Percentiles rank a stretch among this genome's conserved stretches.
Evolutionary conservation across 2,888 invertebrate genomes (phyloP).

Genomic region (Clepsis dumicolana): DNA sequence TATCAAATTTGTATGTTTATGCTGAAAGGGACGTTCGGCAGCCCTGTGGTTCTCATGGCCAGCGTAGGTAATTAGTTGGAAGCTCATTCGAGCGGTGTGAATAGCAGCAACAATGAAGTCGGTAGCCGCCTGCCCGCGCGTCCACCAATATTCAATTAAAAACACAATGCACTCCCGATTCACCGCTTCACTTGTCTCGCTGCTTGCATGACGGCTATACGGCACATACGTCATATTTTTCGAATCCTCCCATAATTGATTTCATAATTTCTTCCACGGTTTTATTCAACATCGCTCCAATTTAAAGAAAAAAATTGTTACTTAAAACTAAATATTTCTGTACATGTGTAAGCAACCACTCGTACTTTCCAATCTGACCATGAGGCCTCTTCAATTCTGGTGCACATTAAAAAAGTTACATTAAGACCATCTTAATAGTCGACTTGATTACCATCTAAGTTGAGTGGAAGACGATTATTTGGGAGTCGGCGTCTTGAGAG

Average conservation of each 20-base stretch:
- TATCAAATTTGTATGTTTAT: not conserved
- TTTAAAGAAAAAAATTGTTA: conserved; percentile 5
- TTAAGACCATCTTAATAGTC: conserved; percentile 82
- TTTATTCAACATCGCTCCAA: not conserved
- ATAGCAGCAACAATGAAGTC: conserved; percentile 73
- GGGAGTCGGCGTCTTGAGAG: conserved; percentile 78
- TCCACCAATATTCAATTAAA: conserved; percentile 73
- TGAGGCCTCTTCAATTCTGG: conserved; percentile 70
- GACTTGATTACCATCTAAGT: conserved; percentile 83
- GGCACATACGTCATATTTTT: conserved; percentile 37
- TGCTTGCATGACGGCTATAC: conserved; percentile 22
- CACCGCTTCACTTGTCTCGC: conserved; percentile 36
- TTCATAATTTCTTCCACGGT: conserved; percentile 2
- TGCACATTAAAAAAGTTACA: conserved; percentile 75
- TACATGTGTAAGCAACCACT: conserved; percentile 52
- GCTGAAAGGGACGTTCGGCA: conserved; percentile 48
- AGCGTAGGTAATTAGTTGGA: conserved; percentile 72
- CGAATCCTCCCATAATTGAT: conserved; percentile 33
- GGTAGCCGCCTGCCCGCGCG: conserved; percentile 63
- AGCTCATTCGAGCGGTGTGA: conserved; percentile 74
- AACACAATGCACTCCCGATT: conserved; percentile 60
- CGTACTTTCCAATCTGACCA: conserved; percentile 52
- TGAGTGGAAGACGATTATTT: conserved; percentile 85
- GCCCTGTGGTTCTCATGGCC: conserved; percentile 62
- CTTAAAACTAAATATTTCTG: conserved; percentile 37